Conservation (phyloP, 2,113 vertebrate genomes). For the Bubo blakistoni region DNA sequence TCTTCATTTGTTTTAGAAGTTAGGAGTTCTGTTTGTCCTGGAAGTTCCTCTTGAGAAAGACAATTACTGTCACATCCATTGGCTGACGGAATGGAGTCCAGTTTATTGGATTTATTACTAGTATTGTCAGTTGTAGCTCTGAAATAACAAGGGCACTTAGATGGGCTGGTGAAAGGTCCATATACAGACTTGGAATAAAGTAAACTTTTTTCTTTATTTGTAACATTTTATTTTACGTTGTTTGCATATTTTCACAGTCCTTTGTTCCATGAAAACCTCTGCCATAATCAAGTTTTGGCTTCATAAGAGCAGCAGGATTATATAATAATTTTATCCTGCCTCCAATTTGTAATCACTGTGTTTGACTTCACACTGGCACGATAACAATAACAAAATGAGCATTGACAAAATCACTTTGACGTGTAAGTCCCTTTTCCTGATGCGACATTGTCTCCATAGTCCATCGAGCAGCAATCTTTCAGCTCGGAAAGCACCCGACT, state of each 20-base stretch:
- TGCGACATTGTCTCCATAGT: accelerated
- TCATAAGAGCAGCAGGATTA: background rate
- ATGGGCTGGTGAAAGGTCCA: background rate
- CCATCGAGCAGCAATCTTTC: background rate
- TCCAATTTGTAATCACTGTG: background rate
- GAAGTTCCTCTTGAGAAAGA: background rate
- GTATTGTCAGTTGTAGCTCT: background rate
- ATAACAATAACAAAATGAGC: background rate
- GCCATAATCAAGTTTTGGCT: background rate
- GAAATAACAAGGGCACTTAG: background rate
- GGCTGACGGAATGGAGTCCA: background rate
- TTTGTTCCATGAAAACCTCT: background rate
- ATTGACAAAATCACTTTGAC: accelerated
- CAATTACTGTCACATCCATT: background rate
- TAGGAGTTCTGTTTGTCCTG: background rate
- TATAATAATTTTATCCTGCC: background rate
- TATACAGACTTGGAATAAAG: background rate
- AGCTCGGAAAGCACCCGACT: accelerated
- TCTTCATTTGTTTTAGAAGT: background rate
- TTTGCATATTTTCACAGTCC: background rate
- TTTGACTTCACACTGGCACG: background rate
- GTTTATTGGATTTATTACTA: background rate
- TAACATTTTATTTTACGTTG: background rate
- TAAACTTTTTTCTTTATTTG: background rate
- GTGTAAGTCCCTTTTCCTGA: accelerated